phyloP scores from a whole-genome alignment of 2,888 invertebrate species.

The Psylliodes chrysocephalus region DNA sequence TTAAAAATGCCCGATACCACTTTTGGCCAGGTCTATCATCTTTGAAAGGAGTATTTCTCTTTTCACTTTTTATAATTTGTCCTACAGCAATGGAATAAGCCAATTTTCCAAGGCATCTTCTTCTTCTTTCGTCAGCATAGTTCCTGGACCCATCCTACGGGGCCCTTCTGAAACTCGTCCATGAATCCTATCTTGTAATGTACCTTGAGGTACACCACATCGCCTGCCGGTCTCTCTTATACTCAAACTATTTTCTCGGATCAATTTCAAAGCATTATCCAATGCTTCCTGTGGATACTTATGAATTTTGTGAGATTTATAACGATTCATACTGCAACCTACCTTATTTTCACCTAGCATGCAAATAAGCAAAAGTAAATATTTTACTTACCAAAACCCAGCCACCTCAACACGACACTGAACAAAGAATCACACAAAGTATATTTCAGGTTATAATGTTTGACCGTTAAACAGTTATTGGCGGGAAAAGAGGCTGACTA shows the following conservation, averaged over 20 bases:
- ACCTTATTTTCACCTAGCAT: too few species aligned
- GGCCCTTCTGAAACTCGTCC: not conserved
- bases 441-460: not conserved
- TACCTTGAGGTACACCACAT: conserved; percentile 33
- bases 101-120: conserved; percentile 6
- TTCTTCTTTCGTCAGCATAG: not conserved
- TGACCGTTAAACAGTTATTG: not conserved
- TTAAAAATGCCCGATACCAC: conserved; percentile 3
- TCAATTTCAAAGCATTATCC: conserved; percentile 26
- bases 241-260: conserved; percentile 24
- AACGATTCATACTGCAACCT: too few species aligned
- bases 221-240: conserved; percentile 30
- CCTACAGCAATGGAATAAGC: conserved; percentile 1
- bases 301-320: not conserved
- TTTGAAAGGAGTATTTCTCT: too few species aligned
- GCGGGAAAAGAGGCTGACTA: not conserved
- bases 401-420: not conserved
- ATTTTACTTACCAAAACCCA: not conserved
- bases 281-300: conserved; percentile 29
- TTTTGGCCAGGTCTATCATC: too few species aligned
- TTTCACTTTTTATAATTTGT: not conserved
- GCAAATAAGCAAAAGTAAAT: not conserved
- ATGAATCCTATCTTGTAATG: conserved; percentile 29
- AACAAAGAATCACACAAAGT: not conserved
- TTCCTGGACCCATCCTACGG: too few species aligned